Percentiles rank a stretch among this genome's conserved stretches.
These are phyloP conservation scores for Macaria liturata DNA, from an alignment of 2,888 invertebrate genomes.

Conservation along the genomic window DNA sequence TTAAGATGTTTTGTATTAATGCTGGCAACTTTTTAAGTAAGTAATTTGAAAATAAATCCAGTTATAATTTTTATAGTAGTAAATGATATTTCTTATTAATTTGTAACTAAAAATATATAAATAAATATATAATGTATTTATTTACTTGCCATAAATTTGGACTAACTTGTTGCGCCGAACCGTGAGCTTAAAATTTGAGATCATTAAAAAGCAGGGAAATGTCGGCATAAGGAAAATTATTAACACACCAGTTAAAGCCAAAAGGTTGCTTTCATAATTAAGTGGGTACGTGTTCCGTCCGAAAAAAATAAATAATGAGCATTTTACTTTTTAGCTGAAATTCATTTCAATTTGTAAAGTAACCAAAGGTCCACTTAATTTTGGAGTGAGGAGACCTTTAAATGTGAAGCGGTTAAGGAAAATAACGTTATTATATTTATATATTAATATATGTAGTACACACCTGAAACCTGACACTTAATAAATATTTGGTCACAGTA, in stretches of 20 bases:
- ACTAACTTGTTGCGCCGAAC: neutral
- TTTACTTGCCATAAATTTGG: neutral
- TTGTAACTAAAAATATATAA: too few relatives aligned
- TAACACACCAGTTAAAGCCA: slow-evolving; percentile 8
- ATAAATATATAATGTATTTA: too few relatives aligned
- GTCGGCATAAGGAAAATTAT: slow-evolving; percentile 2
- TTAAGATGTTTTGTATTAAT: too few relatives aligned
- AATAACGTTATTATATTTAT: too few relatives aligned
- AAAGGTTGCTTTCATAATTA: slow-evolving; percentile 17
- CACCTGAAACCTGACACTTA: too few relatives aligned
- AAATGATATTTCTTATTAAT: too few relatives aligned
- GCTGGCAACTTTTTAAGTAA: too few relatives aligned
- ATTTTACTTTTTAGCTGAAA: slow-evolving; percentile 16
- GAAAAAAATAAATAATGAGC: slow-evolving; percentile 12
- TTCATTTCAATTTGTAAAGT: slow-evolving; percentile 24
- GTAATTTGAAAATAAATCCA: too few relatives aligned
- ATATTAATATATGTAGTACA: too few relatives aligned
- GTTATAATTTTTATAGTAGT: too few relatives aligned
- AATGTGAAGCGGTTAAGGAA: too few relatives aligned
- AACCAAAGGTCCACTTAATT: slow-evolving; percentile 12
- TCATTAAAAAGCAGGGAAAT: neutral
- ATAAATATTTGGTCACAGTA: too few relatives aligned
- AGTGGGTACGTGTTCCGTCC: slow-evolving; percentile 4
- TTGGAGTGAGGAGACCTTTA: slow-evolving; percentile 6
- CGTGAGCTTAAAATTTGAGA: neutral